Evolutionary conservation across 2,888 invertebrate species (phyloP), one percentile per base, ranked within the genome.

Genomic region (Pyrrhia umbra): DNA sequence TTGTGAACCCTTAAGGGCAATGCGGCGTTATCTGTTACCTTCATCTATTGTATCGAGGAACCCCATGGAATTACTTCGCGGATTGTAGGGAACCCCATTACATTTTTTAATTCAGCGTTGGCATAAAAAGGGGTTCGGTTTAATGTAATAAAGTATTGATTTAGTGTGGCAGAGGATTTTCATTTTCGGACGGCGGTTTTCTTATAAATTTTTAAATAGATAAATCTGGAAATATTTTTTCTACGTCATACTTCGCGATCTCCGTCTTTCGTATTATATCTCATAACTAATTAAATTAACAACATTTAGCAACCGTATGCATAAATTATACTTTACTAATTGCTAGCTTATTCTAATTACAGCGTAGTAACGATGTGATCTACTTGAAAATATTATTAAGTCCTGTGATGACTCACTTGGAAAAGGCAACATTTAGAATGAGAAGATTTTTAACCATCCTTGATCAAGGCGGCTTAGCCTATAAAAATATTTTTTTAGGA

Each of bases 1-100:
- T 59, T 68, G 54, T 56, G 16, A 59, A 52, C 49, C 57, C 55
- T 20, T 77, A 46, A 55, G 68, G 65, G 63, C 30, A 51, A 39
- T 64, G 54, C 47, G 54, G 57, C 67, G 56, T 54, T 76, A 76
- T 78, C 70, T 46, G 34, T 46, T 56, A 37, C 45, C 39, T 56
- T 39, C 75, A 66, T 69, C 58, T 66, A 56, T 69, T 40, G 58
- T 63, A 69, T 54, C 39, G 50, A 51, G 43, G 43, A 60, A 61
- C 78, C 55, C 65, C 58, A 51, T 40, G 45, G 34, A 58, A 42
- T 45, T 16, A 47, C 47, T 30, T 34, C 25, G 25, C 46, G 45
- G 58, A 58, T 77, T 47, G 57, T 47, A 37, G 40, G 57, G 55
- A 18, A 43, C 47, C 39, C 57, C 45, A 42, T 57, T 54, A 30